Conservation (phyloP, 1,140 invertebrate species). For the Orchestia grillus region DNA sequence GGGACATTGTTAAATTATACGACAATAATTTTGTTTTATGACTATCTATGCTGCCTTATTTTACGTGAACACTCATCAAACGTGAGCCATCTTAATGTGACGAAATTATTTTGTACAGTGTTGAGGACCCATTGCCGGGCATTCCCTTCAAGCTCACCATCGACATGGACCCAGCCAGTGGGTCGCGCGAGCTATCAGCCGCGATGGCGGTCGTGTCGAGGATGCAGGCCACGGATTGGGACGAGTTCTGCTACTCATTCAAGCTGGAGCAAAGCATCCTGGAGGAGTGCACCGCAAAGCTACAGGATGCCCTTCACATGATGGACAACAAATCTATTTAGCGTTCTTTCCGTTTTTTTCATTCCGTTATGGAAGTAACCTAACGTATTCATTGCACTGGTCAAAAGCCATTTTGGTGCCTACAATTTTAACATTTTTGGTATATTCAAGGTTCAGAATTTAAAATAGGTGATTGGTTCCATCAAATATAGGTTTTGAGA, state of each 20-base stretch:
- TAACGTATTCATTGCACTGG: not conserved
- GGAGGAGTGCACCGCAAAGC: not conserved
- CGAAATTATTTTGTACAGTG: not conserved
- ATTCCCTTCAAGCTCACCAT: constrained; percentile 45
- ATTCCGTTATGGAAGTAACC: not conserved
- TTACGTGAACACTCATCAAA: not conserved
- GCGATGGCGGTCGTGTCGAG: constrained; percentile 17
- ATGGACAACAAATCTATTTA: not conserved
- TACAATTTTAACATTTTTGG: too few species aligned
- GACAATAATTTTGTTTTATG: not conserved
- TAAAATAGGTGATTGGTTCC: too few species aligned
- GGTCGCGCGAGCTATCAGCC: constrained; percentile 1
- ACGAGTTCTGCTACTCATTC: constrained; percentile 15
- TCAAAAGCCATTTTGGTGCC: too few species aligned
- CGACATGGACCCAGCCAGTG: not conserved
- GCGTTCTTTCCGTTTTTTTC: not conserved
- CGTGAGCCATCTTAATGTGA: not conserved
- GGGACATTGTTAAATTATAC: not conserved
- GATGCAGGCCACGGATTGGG: constrained; percentile 41
- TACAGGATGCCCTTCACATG: not conserved
- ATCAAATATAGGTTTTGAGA: too few species aligned
- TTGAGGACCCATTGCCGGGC: not conserved
- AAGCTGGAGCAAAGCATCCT: constrained; percentile 27
- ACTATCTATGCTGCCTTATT: not conserved
- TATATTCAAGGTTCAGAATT: too few species aligned